Evolutionary conservation across 2,113 vertebrate species (phyloP).

Genomic region (Piliocolobus tephrosceles): DNA sequence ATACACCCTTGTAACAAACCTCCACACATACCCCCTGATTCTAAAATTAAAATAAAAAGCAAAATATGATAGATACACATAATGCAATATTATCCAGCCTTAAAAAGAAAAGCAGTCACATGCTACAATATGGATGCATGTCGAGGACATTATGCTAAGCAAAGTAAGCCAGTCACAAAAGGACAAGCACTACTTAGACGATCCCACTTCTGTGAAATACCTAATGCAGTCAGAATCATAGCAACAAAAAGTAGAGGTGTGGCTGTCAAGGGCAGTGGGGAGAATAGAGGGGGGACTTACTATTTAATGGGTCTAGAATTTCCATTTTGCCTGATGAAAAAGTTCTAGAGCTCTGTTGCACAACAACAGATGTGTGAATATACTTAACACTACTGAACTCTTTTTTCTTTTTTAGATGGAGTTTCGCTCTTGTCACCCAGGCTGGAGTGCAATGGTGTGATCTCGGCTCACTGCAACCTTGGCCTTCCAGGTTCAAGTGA

Average conservation of each 20-base stretch:
- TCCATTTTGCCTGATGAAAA: background rate
- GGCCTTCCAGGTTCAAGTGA: no score
- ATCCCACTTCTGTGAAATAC: background rate
- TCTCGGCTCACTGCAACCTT: no score
- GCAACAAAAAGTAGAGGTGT: background rate
- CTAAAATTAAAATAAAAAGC: background rate
- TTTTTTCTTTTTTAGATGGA: background rate
- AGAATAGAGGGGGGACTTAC: background rate
- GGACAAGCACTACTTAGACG: background rate
- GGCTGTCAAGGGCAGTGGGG: background rate
- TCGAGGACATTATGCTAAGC: background rate
- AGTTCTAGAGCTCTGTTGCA: background rate
- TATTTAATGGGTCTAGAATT: background rate
- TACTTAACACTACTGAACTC: background rate
- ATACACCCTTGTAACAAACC: no score
- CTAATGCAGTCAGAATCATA: background rate
- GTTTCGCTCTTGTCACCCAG: background rate
- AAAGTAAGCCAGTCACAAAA: background rate
- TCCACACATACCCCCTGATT: no score
- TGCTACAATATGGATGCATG: background rate
- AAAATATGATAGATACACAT: no score
- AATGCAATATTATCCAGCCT: background rate
- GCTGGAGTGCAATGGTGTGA: background rate
- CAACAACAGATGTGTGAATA: no score
- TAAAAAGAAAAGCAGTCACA: background rate